Conservation (phyloP, 2,888 invertebrate genomes). For the Lithophane socia region DNA sequence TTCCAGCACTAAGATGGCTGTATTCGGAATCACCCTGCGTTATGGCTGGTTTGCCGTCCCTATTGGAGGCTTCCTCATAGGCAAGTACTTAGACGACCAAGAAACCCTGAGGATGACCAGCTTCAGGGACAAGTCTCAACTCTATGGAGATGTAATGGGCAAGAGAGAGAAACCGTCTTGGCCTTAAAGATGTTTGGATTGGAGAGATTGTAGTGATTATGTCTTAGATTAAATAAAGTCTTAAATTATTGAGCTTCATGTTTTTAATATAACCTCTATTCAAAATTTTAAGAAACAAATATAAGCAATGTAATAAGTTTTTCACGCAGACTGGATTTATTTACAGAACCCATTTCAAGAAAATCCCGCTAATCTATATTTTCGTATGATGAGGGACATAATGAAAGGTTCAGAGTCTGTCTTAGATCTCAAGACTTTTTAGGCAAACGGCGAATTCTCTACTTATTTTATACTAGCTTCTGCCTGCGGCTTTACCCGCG, state of each 20-base stretch:
- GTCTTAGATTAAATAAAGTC: slow-evolving; percentile 34
- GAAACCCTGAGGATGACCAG: slow-evolving; percentile 93
- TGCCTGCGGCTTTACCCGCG: too few relatives aligned
- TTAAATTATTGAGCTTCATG: neutral
- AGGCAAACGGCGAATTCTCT: too few relatives aligned
- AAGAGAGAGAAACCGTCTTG: slow-evolving; percentile 94
- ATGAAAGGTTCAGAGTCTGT: too few relatives aligned
- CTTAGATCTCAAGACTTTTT: too few relatives aligned
- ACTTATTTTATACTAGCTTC: too few relatives aligned
- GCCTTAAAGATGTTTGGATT: slow-evolving; percentile 87
- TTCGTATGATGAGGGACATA: too few relatives aligned
- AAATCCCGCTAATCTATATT: too few relatives aligned
- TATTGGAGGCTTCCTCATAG: slow-evolving; percentile 90
- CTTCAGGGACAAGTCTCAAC: slow-evolving; percentile 95
- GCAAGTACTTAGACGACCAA: slow-evolving; percentile 92
- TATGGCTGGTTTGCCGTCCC: slow-evolving; percentile 89
- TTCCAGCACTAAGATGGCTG: slow-evolving; percentile 82
- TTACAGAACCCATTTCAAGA: too few relatives aligned
- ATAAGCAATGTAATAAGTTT: too few relatives aligned
- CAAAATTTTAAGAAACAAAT: too few relatives aligned
- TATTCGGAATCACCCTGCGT: slow-evolving; percentile 90
- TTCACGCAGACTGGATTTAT: too few relatives aligned
- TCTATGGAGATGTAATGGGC: slow-evolving; percentile 92
- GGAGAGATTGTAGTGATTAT: slow-evolving; percentile 26
- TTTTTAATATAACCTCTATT: slow-evolving; percentile 7